These are phyloP conservation scores for Notarius quadriscutis DNA, from an alignment of 2,113 vertebrate species.

Conservation along the genomic window DNA sequence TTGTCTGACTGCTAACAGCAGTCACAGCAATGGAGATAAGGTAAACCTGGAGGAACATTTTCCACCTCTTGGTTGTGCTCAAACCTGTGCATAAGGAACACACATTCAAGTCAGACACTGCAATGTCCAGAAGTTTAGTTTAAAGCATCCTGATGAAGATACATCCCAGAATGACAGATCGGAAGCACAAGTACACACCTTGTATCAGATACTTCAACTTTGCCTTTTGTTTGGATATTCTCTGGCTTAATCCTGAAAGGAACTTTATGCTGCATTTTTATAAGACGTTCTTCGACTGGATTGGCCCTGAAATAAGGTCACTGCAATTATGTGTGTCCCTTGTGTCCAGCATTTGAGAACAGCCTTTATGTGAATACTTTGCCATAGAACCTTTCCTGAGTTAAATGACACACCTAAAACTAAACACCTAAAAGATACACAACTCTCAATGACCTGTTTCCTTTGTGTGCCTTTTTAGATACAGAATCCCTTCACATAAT, in stretches of 20 bases:
- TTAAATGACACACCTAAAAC: constrained; percentile 59
- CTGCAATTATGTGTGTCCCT: constrained; percentile 46
- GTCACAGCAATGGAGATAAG: constrained; percentile 51
- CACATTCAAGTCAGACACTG: constrained; percentile 18
- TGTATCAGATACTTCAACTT: constrained; percentile 7
- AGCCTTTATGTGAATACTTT: constrained; percentile 53
- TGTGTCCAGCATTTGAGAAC: constrained; percentile 49
- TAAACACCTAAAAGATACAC: constrained; percentile 41
- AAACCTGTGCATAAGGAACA: constrained; percentile 43
- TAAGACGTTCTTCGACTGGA: constrained; percentile 45
- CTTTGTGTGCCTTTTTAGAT: constrained; percentile 53
- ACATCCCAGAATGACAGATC: constrained; percentile 2
- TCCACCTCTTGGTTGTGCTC: constrained; percentile 31
- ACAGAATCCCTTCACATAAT: constrained; percentile 42
- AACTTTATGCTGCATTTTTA: constrained; percentile 52
- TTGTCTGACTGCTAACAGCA: constrained; percentile 48
- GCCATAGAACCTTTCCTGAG: constrained; percentile 46
- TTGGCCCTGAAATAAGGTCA: constrained; percentile 65
- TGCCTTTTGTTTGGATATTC: constrained; percentile 17
- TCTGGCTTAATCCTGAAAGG: neutral
- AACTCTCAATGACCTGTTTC: constrained; percentile 53
- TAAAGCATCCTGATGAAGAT: neutral
- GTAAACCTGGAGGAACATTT: constrained; percentile 53
- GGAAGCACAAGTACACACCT: constrained; percentile 43
- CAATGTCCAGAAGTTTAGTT: constrained; percentile 7